Evolutionary conservation across 1,140 invertebrate genomes (phyloP).

Genomic region (Plodia interpunctella): DNA sequence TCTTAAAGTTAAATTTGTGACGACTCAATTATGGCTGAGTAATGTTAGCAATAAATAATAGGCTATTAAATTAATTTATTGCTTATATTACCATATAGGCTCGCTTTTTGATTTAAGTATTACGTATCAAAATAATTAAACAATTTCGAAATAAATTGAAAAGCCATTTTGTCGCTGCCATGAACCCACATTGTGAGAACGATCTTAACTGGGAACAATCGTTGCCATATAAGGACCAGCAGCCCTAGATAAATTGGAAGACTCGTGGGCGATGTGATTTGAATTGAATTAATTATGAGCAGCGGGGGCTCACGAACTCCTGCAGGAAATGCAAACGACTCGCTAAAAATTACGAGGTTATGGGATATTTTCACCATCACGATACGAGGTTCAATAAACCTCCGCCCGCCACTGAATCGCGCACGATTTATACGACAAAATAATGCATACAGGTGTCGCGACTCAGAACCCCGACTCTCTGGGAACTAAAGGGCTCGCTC

Average conservation of each 20-base stretch:
- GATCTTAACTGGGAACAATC: slow-evolving; percentile 32
- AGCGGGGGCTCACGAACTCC: slow-evolving; percentile 41
- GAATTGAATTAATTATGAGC: slow-evolving; percentile 75
- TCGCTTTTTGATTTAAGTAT: neutral
- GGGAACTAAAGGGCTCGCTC: slow-evolving; percentile 48
- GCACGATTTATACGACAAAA: slow-evolving; percentile 67
- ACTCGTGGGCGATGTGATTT: slow-evolving; percentile 71
- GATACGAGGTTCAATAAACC: slow-evolving; percentile 65
- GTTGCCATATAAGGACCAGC: slow-evolving; percentile 47
- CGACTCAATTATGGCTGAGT: neutral
- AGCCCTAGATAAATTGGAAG: slow-evolving; percentile 50
- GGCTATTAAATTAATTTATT: neutral
- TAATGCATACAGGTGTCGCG: slow-evolving; percentile 73
- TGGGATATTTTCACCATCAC: slow-evolving; percentile 55
- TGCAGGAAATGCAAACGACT: slow-evolving; percentile 54
- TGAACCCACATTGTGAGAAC: slow-evolving; percentile 19
- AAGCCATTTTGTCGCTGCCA: slow-evolving; percentile 5
- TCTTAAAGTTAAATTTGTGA: neutral
- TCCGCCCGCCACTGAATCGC: slow-evolving; percentile 53
- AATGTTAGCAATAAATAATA: neutral
- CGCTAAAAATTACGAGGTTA: slow-evolving; percentile 47
- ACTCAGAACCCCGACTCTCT: slow-evolving; percentile 50
- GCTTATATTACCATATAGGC: neutral
- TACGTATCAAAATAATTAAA: neutral
- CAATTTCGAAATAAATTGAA: neutral